phyloP scores from a whole-genome alignment of 2,113 vertebrate genomes.

The Lepus americanus region DNA sequence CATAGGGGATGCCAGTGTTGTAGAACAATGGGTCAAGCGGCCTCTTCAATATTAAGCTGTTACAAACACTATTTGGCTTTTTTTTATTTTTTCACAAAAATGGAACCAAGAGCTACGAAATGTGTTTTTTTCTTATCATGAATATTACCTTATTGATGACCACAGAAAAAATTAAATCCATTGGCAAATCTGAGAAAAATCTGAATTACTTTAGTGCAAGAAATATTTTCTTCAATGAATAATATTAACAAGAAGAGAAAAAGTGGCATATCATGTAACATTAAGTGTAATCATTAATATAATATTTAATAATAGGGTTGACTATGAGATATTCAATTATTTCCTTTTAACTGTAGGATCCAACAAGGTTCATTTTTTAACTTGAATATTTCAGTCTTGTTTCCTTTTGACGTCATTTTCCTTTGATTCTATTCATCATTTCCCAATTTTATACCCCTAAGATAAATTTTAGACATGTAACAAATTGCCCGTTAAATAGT shows the following conservation, averaged over 20 bases:
- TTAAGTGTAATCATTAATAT: background rate
- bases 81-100: conserved; percentile 70
- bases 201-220: conserved; percentile 34
- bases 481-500: conserved; percentile 62
- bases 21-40: too few relatives aligned
- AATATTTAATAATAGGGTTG: conserved; percentile 33
- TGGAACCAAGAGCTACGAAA: conserved; percentile 54
- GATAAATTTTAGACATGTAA: conserved; percentile 77
- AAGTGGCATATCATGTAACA: background rate
- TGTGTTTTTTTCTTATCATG: conserved; percentile 52
- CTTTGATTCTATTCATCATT: conserved; percentile 65
- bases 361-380: conserved; percentile 41
- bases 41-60: conserved; percentile 39
- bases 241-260: conserved; percentile 16
- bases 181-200: conserved; percentile 59
- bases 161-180: conserved; percentile 75
- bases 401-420: conserved; percentile 63
- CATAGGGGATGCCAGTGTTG: too few relatives aligned
- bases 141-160: conserved; percentile 70
- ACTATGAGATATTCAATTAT: conserved; percentile 43
- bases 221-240: conserved; percentile 29
- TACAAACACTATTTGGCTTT: conserved; percentile 1
- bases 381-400: background rate
- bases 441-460: conserved; percentile 67
- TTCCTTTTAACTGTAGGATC: conserved; percentile 48